Evolutionary conservation across 2,888 invertebrate species (phyloP).

Genomic region (Steinernema hermaphroditum): DNA sequence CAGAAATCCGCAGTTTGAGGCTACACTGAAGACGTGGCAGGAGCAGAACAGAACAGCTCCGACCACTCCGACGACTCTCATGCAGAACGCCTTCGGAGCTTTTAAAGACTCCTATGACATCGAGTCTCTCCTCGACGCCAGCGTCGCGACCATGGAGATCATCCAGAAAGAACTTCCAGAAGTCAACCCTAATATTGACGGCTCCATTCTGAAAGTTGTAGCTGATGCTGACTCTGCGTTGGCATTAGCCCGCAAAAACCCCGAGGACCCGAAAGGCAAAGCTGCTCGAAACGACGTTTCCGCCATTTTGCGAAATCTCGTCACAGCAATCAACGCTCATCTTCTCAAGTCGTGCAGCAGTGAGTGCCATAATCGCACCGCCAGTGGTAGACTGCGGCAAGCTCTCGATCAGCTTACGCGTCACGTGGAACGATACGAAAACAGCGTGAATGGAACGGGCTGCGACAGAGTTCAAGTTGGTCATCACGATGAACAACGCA

Average conservation of each 20-base stretch:
- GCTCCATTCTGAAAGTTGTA: not conserved
- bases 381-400: not conserved
- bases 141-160: not conserved
- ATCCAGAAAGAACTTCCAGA: constrained; percentile 12
- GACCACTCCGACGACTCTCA: constrained; percentile 35
- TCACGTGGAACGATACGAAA: not conserved
- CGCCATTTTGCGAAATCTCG: not conserved
- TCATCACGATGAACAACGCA: not conserved
- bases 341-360: constrained; percentile 23
- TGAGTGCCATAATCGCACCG: constrained; percentile 10
- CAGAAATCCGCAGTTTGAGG: constrained; percentile 84
- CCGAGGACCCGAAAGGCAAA: not conserved
- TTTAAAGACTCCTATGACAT: not conserved
- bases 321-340: not conserved
- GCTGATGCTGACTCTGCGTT: not conserved
- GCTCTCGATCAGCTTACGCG: not conserved
- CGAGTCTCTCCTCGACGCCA: not conserved
- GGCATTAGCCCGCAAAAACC: not conserved
- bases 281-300: not conserved
- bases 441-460: not conserved
- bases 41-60: constrained; percentile 74
- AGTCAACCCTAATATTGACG: constrained; percentile 17
- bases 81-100: constrained; percentile 14
- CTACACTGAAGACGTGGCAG: constrained; percentile 84
- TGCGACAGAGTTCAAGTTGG: not conserved